A percentile compares a stretch with the other conserved stretches of the same genome.
phyloP scores from a whole-genome alignment of 2,888 invertebrate species.

The Scaptomyza parva region DNA sequence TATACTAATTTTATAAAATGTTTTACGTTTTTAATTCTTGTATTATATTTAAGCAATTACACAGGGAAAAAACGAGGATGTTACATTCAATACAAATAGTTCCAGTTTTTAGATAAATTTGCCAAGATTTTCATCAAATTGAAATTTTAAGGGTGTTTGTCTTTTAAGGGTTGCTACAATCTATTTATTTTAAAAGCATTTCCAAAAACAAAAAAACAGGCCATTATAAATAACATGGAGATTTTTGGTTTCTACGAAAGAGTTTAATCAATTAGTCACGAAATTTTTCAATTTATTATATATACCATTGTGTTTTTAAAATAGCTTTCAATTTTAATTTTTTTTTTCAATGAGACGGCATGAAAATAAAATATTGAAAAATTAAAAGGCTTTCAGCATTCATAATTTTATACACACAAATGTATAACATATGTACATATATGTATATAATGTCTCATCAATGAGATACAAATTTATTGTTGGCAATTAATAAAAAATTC shows the following conservation, averaged over 20 bases:
- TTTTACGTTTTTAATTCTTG: no score
- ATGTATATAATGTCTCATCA: slow-evolving; percentile 18
- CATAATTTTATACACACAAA: not conserved
- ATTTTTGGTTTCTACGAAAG: slow-evolving; percentile 1
- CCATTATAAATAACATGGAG: no score
- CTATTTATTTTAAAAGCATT: not conserved
- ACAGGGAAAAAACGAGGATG: no score
- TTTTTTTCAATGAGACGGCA: slow-evolving; percentile 3
- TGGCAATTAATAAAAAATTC: not conserved
- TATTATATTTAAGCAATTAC: no score
- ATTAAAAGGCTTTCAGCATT: slow-evolving; percentile 7
- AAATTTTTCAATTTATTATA: slow-evolving; percentile 58
- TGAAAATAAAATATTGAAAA: slow-evolving; percentile 23
- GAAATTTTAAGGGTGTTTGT: no score
- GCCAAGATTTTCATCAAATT: no score
- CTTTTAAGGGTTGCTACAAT: not conserved
- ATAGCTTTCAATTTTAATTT: slow-evolving; percentile 44
- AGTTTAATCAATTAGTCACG: slow-evolving; percentile 60
- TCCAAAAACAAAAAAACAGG: slow-evolving; percentile 3
- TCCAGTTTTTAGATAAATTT: no score
- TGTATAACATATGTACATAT: not conserved
- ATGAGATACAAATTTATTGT: slow-evolving; percentile 37
- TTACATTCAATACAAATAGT: no score
- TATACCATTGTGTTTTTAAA: slow-evolving; percentile 42
- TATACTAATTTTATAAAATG: no score